Evolutionary conservation across 2,113 vertebrate species (phyloP), one percentile per base, ranked within the genome.

Genomic region (Aplodontia rufa): DNA sequence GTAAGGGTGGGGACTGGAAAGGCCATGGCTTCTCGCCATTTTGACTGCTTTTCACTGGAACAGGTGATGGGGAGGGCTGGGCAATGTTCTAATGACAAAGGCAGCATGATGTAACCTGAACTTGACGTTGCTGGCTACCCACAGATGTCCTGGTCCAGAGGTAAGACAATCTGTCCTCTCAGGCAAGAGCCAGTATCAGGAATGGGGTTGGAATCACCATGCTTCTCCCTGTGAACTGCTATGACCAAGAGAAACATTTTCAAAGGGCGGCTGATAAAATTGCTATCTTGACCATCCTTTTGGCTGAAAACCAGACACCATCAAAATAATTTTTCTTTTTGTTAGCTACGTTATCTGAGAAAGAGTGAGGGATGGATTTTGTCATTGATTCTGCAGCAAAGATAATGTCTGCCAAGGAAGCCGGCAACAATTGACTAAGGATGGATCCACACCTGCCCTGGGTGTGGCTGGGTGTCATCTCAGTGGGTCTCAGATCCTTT

Each of bases 221-320:
- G 55, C 98, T 97, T 97, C 90, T 96, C 97, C 95, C 80, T 76
- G 47, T 79, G 92, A 95, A 97, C 92, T 95, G 91, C 95, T 86
- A 14, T 85, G 95, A 98, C 93, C 97, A 97, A 98, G 94, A 94
- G 97, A 97, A 97, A 91, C 96, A 94, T 96, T 98, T 96, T 97
- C 95, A 97, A 97, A 98, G 97, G 93, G 97, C 95, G 97, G 93
- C 97, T 91, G 97, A 98, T 97, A 94, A 98, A 98, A 98, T 76
- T 98, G 97, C 81, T 97, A 80, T 96, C 98, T 98, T 97, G 98
- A 97, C 98, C 97, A 96, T 97, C 90, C 66, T 96, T 97, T 98
- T 96, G 78, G 76, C 96, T 94, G 96, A 96, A 97, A 98, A 97
- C 87, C 86, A 88, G 68, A 95, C 84, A 90, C 95, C 81, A 84